A percentile compares a stretch with the other conserved stretches of the same genome.
phyloP scores from a whole-genome alignment of 2,888 invertebrate species.

The Nomada lathburiana region DNA sequence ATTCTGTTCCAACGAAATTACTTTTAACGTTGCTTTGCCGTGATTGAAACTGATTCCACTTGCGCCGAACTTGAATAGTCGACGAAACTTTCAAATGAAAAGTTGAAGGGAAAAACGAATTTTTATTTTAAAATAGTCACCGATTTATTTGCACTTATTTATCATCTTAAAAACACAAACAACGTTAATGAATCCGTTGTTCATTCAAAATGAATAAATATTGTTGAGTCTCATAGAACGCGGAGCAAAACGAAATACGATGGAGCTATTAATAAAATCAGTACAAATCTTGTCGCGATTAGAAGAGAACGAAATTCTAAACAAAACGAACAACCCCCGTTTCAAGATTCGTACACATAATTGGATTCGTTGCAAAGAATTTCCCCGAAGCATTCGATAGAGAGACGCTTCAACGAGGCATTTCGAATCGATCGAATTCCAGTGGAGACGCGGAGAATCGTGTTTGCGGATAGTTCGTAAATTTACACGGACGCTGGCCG shows the following conservation, averaged over 20 bases:
- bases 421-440: constrained; percentile 60
- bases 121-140: too few species aligned
- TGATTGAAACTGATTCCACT: not conserved
- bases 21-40: not conserved
- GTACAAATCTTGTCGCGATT: not conserved
- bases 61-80: not conserved
- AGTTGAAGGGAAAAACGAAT: too few species aligned
- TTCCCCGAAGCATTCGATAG: constrained; percentile 41
- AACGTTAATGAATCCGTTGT: too few species aligned
- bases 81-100: not conserved
- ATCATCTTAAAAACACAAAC: too few species aligned
- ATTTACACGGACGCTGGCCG: constrained; percentile 49
- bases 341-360: constrained; percentile 4
- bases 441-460: constrained; percentile 27
- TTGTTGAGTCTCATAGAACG: too few species aligned
- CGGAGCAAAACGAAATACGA: too few species aligned
- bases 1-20: constrained; percentile 2
- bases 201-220: too few species aligned
- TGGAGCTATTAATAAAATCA: too few species aligned
- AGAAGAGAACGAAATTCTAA: not conserved
- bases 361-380: constrained; percentile 43
- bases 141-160: too few species aligned
- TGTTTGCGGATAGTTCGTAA: constrained; percentile 63
- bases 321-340: not conserved
- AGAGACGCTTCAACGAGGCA: constrained; percentile 43